Conservation (phyloP, 2,888 invertebrate genomes). For the Meandrusa payeni region DNA sequence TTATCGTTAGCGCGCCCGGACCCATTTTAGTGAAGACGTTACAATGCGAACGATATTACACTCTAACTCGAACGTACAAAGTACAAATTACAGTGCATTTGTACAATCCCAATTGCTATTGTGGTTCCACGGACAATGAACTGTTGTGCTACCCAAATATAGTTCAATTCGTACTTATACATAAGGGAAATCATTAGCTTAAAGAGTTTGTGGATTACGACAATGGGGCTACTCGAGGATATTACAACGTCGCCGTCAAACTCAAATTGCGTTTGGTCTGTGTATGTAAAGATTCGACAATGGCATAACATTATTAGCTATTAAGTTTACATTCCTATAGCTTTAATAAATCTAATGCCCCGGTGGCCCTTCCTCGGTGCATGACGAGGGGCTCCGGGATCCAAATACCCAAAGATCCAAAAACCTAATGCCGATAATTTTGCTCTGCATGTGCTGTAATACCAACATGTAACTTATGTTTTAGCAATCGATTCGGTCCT, state of each 20-base stretch:
- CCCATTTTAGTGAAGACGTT: constrained; percentile 8
- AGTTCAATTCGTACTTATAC: constrained; percentile 24
- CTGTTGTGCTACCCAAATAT: constrained; percentile 23
- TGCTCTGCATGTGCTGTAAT: too few species aligned
- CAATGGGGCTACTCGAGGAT: constrained; percentile 18
- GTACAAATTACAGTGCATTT: background rate
- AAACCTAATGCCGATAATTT: too few species aligned
- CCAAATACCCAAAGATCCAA: too few species aligned
- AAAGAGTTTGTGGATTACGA: constrained; percentile 23
- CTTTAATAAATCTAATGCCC: too few species aligned
- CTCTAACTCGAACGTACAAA: constrained; percentile 2
- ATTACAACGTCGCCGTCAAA: constrained; percentile 17
- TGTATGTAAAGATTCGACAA: background rate
- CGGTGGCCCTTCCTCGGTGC: too few species aligned
- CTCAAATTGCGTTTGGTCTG: constrained; percentile 7
- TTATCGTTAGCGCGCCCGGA: constrained; percentile 39
- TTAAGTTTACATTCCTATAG: too few species aligned
- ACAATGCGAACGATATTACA: background rate
- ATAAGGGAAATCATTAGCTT: constrained; percentile 23
- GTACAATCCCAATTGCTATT: constrained; percentile 13
- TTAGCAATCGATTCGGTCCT: too few species aligned
- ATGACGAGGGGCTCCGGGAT: too few species aligned
- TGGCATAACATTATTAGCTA: background rate
- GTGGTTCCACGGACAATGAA: constrained; percentile 21
- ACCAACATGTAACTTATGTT: too few species aligned